Evolutionary conservation across 2,888 invertebrate genomes (phyloP).

Genomic region (Acleris sparsana): DNA sequence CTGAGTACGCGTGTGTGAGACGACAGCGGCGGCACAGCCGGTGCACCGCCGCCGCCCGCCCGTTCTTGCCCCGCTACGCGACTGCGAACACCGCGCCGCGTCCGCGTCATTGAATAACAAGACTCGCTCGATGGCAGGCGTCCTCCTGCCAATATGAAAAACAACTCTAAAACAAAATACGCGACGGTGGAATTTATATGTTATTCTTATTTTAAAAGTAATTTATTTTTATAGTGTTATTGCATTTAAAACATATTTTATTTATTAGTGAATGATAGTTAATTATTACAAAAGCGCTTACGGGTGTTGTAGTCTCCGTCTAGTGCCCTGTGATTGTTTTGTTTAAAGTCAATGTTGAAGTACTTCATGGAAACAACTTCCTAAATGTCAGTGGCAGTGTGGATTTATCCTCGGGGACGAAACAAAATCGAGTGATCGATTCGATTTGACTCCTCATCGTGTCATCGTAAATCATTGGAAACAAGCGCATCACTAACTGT

Average conservation of each 20-base stretch:
- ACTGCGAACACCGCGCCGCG: slow-evolving; percentile 77
- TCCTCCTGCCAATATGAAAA: slow-evolving; percentile 81
- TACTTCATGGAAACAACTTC: slow-evolving; percentile 57
- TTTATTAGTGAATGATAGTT: slow-evolving; percentile 82
- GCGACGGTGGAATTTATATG: slow-evolving; percentile 80
- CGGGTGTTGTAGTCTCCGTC: slow-evolving; percentile 69
- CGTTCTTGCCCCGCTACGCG: slow-evolving; percentile 76
- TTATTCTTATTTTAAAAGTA: slow-evolving; percentile 75
- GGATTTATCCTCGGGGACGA: slow-evolving; percentile 57
- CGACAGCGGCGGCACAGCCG: slow-evolving; percentile 78
- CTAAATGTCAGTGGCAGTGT: slow-evolving; percentile 72
- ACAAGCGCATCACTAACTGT: slow-evolving; percentile 70
- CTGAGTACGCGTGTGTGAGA: slow-evolving; percentile 63
- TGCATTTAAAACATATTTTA: slow-evolving; percentile 73
- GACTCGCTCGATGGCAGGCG: slow-evolving; percentile 82
- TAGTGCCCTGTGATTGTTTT: slow-evolving; percentile 79
- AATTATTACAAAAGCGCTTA: slow-evolving; percentile 75
- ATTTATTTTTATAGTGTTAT: slow-evolving; percentile 82
- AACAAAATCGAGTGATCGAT: slow-evolving; percentile 65
- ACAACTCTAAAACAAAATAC: slow-evolving; percentile 77
- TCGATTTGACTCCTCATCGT: slow-evolving; percentile 65
- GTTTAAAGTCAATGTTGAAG: slow-evolving; percentile 64
- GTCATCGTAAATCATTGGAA: slow-evolving; percentile 64
- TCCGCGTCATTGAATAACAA: slow-evolving; percentile 83
- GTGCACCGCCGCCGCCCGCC: slow-evolving; percentile 69